Conservation (phyloP, 2,797 vertebrate genomes). For the Gila robusta region DNA sequence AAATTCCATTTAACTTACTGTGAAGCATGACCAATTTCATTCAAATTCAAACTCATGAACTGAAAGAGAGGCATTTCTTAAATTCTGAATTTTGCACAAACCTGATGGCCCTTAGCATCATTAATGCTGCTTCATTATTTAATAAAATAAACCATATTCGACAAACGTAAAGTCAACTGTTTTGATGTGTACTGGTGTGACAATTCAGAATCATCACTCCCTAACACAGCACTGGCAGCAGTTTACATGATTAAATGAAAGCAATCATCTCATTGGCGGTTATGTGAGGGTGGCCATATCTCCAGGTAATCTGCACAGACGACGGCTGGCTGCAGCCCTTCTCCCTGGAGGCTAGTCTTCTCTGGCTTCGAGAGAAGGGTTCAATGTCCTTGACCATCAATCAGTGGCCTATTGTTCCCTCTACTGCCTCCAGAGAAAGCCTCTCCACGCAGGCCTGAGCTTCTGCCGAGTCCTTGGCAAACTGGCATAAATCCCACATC, state of each 20-base stretch:
- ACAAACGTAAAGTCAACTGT: neutral
- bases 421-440: conserved; percentile 68
- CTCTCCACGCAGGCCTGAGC: conserved; percentile 70
- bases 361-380: conserved; percentile 67
- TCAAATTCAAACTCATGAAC: neutral
- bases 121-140: neutral
- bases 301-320: conserved; percentile 55
- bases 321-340: conserved; percentile 51
- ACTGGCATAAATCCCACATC: conserved; percentile 67
- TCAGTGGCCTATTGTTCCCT: conserved; percentile 77
- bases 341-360: conserved; percentile 63
- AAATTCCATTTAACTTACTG: too few relatives aligned
- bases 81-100: neutral
- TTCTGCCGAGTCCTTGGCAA: conserved; percentile 68
- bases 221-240: neutral
- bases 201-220: neutral
- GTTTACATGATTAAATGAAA: conserved; percentile 36
- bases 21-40: neutral
- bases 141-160: neutral
- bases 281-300: conserved; percentile 37
- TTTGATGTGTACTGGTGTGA: neutral
- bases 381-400: conserved; percentile 83
- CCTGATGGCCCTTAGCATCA: neutral
- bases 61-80: neutral
- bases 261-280: conserved; percentile 17